Base-by-base conservation (phyloP, 2,888 invertebrate species). In the Ditula angustiorana region DNA sequence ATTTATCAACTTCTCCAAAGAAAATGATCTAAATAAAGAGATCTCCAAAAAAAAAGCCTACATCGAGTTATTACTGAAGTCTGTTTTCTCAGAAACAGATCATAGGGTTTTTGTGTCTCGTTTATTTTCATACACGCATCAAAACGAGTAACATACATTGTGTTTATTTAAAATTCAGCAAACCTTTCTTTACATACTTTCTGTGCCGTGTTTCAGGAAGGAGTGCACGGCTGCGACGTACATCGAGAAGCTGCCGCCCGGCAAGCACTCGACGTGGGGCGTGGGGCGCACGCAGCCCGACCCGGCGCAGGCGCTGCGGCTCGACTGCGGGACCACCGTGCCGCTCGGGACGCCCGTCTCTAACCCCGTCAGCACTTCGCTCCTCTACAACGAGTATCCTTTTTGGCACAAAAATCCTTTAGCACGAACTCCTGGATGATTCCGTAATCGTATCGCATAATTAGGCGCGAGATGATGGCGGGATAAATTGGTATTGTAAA, bases 341-440 rank as follows among this genome's bases (percentile, higher is more conserved):
- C 98, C 98, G 1, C 87, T 95, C 23, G 98, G 98, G 7, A 94
- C 94, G 75, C 94, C 95, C 0, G 76, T 94, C 0, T 69, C 85
- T n/a, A 79, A 83, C 41, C 76, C 90, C 0, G 69, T 83, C 0
- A 71, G 80, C 66, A 88, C 93, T 11, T 94, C 89, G 2, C 91
- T 99, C 70, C 92, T 98, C 1, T 99, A 99, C 86, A 99, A 99
- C 90, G 99, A 99, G 95, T 98, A 96, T 95, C 95, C 95, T 96
- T 95, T 94, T 24, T 16, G 28, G n/a, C 13, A 23, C 13, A 0
- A 2, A 11, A n/a, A 2, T 4, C 1, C n/a, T 35, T 35, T n/a
- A 11, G n/a, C 35, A 35, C 1, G 35, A 13, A 35, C 35, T 5
- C 35, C 13, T 35, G 10, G 21, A 46, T 30, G n/a, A n/a, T n/a